Conservation (phyloP, 2,797 vertebrate genomes). For the Tenualosa thibaudeaui region DNA sequence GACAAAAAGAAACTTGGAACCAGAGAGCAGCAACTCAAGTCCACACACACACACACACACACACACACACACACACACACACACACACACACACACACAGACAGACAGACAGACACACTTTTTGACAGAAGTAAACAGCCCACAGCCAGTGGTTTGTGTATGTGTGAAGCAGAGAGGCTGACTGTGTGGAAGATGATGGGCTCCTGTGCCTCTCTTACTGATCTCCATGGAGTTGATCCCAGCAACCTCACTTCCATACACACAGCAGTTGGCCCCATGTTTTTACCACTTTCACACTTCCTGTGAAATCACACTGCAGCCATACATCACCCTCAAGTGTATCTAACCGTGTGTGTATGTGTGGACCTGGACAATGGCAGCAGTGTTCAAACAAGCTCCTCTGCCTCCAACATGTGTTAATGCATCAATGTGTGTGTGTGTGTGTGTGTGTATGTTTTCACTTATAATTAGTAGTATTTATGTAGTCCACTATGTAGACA, state of each 20-base stretch:
- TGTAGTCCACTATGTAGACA: background rate
- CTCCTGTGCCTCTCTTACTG: background rate
- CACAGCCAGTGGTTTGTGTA: background rate
- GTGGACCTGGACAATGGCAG: constrained; percentile 7
- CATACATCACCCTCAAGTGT: background rate
- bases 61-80: no score
- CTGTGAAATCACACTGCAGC: background rate
- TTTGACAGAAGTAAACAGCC: no score
- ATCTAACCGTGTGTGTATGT: background rate
- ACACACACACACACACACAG: no score
- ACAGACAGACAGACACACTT: no score
- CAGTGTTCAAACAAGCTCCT: background rate
- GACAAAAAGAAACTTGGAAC: no score
- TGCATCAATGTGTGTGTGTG: background rate
- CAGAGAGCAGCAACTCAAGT: no score
- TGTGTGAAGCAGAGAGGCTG: background rate
- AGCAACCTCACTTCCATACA: background rate
- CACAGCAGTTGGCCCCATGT: constrained; percentile 13
- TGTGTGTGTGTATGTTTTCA: background rate
- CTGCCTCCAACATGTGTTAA: background rate
- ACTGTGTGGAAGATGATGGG: background rate
- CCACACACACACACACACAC: no score
- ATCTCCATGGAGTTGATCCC: background rate
- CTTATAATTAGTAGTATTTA: no score
- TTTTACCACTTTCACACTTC: background rate